These are phyloP conservation scores for Protobothrops flavoviridis DNA, from an alignment of 2,113 vertebrate genomes.

Conservation along the genomic window DNA sequence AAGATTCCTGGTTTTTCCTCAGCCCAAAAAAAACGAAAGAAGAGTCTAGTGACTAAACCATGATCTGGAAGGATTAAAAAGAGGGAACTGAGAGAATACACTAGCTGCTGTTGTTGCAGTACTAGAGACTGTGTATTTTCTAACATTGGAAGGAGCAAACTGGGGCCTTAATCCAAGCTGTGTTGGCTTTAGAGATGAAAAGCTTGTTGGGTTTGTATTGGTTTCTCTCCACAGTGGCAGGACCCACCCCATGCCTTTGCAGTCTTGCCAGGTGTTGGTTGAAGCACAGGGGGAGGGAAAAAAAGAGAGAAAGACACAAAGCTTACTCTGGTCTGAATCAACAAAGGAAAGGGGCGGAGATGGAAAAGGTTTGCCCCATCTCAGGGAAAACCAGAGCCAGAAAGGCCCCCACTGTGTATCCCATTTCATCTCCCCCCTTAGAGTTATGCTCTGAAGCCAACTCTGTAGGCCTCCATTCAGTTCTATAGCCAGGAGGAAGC, in stretches of 20 bases:
- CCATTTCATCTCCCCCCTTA: neutral
- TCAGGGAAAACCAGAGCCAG: neutral
- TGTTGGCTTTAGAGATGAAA: neutral
- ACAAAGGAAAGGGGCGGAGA: conserved; percentile 28
- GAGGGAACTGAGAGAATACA: neutral
- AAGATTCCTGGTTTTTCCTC: neutral
- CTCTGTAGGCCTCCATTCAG: neutral
- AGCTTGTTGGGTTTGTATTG: neutral
- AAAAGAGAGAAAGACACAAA: neutral
- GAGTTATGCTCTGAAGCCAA: neutral
- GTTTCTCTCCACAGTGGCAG: neutral
- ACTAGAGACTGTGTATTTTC: neutral
- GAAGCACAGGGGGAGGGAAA: neutral
- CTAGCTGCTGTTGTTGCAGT: neutral
- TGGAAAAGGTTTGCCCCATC: neutral
- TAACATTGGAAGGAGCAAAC: neutral
- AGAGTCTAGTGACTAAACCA: neutral
- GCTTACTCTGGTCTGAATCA: conserved; percentile 12
- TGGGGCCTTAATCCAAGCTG: neutral
- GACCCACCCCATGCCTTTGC: neutral
- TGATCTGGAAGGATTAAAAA: neutral
- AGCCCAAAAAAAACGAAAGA: neutral
- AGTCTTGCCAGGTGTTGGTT: neutral
- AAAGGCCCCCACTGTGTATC: neutral
- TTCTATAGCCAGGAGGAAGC: neutral